Evolutionary conservation across 2,113 vertebrate species (phyloP).

Genomic region (Dascyllus trimaculatus): DNA sequence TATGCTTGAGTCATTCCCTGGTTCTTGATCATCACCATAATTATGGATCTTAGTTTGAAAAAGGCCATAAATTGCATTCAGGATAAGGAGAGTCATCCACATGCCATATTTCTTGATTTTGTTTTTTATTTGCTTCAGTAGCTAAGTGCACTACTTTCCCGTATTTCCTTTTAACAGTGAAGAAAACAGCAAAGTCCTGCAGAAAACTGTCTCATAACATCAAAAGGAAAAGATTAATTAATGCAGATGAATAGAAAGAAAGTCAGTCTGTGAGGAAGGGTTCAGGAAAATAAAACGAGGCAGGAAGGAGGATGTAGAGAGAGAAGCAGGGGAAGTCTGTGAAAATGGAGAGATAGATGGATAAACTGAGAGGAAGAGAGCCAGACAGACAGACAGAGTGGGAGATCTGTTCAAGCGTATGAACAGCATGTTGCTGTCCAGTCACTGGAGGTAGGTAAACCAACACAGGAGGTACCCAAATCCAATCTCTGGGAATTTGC

Average conservation of each 20-base stretch:
- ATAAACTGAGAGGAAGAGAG: conserved; percentile 5
- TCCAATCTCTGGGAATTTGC: conserved; percentile 59
- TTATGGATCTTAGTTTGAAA: not conserved
- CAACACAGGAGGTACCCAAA: conserved; percentile 60
- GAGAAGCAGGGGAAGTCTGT: not conserved
- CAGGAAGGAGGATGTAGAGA: not conserved
- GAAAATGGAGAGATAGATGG: not conserved
- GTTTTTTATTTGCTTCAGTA: conserved; percentile 25
- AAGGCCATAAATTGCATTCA: not conserved
- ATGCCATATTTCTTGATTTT: conserved; percentile 1
- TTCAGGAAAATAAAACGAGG: not conserved
- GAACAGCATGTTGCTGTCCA: conserved; percentile 46
- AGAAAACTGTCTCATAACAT: not conserved
- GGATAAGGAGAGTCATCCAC: not conserved
- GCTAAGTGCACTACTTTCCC: not conserved
- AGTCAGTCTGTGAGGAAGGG: not conserved
- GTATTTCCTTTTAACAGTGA: no score
- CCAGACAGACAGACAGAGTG: not conserved
- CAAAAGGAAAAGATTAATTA: not conserved
- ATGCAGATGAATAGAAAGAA: not conserved
- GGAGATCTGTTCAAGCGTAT: conserved; percentile 33
- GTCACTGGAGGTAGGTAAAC: conserved; percentile 51
- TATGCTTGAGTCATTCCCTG: no score
- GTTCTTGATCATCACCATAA: no score
- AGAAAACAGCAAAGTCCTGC: not conserved